Conservation (phyloP, 2,888 invertebrate genomes). For the Stomorhina lunata region DNA sequence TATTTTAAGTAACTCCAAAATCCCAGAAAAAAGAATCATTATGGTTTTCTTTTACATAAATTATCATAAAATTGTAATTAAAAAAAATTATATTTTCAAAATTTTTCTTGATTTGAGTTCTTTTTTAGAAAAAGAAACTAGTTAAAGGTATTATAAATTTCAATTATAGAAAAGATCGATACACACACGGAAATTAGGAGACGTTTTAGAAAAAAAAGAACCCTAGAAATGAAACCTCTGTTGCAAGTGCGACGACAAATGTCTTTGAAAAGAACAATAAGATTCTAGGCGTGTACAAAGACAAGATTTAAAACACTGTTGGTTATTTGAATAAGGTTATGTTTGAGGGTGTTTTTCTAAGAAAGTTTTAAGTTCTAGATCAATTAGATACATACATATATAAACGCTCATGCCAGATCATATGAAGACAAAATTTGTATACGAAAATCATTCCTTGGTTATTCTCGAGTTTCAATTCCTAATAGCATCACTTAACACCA, state of each 20-base stretch:
- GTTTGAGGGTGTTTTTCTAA: neutral
- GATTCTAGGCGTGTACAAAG: slow-evolving; percentile 1
- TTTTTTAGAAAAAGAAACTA: neutral
- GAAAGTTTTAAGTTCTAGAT: too few relatives aligned
- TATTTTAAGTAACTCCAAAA: neutral
- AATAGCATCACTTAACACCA: too few relatives aligned
- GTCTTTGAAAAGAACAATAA: neutral
- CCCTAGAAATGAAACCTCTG: neutral
- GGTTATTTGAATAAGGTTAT: neutral
- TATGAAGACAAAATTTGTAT: too few relatives aligned
- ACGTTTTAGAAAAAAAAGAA: neutral
- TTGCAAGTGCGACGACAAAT: slow-evolving; percentile 27
- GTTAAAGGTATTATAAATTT: slow-evolving; percentile 52
- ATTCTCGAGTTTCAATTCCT: too few relatives aligned
- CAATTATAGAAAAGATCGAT: slow-evolving; percentile 40
- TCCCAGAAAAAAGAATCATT: neutral
- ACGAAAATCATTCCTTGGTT: too few relatives aligned
- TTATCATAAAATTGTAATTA: slow-evolving; percentile 50
- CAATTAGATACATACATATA: too few relatives aligned
- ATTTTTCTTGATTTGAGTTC: neutral
- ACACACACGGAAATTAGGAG: neutral
- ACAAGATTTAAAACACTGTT: neutral
- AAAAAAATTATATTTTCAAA: neutral
- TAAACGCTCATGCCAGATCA: too few relatives aligned
- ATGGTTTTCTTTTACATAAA: slow-evolving; percentile 22